Conservation (phyloP, 1,140 invertebrate species). For the Sarcophaga bullata region DNA sequence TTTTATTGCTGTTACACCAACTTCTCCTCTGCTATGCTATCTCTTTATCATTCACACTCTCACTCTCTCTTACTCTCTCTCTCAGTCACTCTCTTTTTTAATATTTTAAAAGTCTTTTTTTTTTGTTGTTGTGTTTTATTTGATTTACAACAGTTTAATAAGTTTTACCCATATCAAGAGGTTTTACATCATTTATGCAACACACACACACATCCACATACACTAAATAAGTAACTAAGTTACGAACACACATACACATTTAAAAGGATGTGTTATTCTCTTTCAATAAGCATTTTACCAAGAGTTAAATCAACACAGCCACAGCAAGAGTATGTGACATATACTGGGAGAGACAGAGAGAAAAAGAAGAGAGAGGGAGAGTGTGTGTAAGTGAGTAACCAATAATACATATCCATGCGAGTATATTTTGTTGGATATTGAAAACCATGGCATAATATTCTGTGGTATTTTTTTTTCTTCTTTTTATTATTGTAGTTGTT, state of each 20-base stretch:
- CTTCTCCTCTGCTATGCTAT: too few relatives aligned
- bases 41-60: too few relatives aligned
- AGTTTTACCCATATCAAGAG: constrained; percentile 38
- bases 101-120: neutral
- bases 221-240: too few relatives aligned
- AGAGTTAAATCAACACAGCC: too few relatives aligned
- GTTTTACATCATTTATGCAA: constrained; percentile 32
- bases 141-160: constrained; percentile 41
- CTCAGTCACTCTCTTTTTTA: neutral
- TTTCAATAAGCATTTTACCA: neutral
- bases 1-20: neutral
- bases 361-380: too few relatives aligned
- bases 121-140: constrained; percentile 28
- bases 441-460: constrained; percentile 24
- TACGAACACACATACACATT: neutral
- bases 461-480: constrained; percentile 15
- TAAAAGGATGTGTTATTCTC: neutral
- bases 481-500: neutral
- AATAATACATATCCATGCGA: neutral
- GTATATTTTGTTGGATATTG: neutral
- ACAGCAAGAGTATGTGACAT: too few relatives aligned
- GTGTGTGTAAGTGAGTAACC: too few relatives aligned
- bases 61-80: too few relatives aligned
- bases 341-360: too few relatives aligned
- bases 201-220: neutral